Base-by-base conservation (phyloP, 2,888 invertebrate species). In the Meteorus colon region DNA sequence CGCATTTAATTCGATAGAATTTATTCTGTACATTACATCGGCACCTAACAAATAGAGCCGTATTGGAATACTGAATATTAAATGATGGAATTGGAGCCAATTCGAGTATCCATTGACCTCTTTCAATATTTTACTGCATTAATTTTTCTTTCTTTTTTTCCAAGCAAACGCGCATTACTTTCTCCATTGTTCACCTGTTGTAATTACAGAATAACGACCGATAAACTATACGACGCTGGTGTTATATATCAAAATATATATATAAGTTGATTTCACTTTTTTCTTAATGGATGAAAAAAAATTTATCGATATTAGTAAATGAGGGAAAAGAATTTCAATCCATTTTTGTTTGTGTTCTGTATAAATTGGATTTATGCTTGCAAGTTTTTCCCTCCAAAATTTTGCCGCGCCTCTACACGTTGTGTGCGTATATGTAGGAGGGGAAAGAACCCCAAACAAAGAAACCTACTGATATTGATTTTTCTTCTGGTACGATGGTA, bases 401-500 rank as follows among this genome's bases (percentile, higher is more conserved):
- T 72, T 73, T 71, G 76, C 63, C 80, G 79, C 74, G 72, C 68
- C 68, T 73, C 68, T 70, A 75, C 48, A n/a, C 45, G 72, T 72
- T 72, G 19, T 41, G 45, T 60, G n/a, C 14, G 59, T 65, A 27
- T 34, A 77, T 75, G 75, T 59, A 72, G 5, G 24, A 70, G 62
- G 34, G 73, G 73, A 75, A 71, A 70, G 73, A 79, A 75, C 78
- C 79, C 81, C 83, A 83, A 84, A 86, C 85, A 88, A 88, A 86
- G 87, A 80, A 84, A 80, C 84, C 83, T 79, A 81, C 84, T 81
- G 81, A 84, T 88, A 88, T 88, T 87, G 88, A 88, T 87, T 87
- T 88, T 88, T 84, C 84, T 84, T 82, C 80, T 81, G 81, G 48
- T 80, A 84, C 81, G 80, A 77, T 82, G 82, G 82, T 79, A 84